Evolutionary conservation across 2,797 vertebrate genomes (phyloP), one percentile per base, ranked within the genome.

Genomic region (Spinibarbus caldwelli): DNA sequence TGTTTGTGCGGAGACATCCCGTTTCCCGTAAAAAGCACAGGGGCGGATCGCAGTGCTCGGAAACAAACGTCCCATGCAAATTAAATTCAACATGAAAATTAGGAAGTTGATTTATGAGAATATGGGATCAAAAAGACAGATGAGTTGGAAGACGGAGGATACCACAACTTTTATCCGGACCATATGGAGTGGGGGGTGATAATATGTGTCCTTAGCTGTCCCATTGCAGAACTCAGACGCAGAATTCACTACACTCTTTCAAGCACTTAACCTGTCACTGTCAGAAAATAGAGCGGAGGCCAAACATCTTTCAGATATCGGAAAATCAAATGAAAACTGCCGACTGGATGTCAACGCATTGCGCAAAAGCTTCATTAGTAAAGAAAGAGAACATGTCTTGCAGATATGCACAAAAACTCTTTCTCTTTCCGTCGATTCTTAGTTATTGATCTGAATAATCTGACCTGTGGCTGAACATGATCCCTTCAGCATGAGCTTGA

Each of bases 21-120:
- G 88, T 93, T 94, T 95, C 94, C 94, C 90, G 92, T 95, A 95
- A 95, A 93, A 78, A 70, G 89, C 88, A 62, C 76, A 90, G 88
- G 90, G 90, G 91, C 86, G 92, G 90, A 90, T 93, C 87, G 90
- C 85, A 87, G 79, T 92, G 81, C 85, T 79, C 31, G 23, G 71
- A 64, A 79, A 84, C 45, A 86, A 92, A 86, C 90, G 92, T 93
- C 92, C 77, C 90, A 78, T 85, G 89, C 93, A 88, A 91, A 89
- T 95, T 91, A 93, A 92, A 94, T 93, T 94, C 92, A 91, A 59
- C 91, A 89, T 88, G 89, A 89, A 94, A 94, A 88, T 94, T 93
- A 92, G 67, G 85, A 87, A 91, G 89, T 92, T 94, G 91, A 94
- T 95, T 94, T 94, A 94, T 93, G 92, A 92, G 92, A 92, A 93